Conservation (phyloP, 2,888 invertebrate genomes). For the Itoplectis maculator region DNA sequence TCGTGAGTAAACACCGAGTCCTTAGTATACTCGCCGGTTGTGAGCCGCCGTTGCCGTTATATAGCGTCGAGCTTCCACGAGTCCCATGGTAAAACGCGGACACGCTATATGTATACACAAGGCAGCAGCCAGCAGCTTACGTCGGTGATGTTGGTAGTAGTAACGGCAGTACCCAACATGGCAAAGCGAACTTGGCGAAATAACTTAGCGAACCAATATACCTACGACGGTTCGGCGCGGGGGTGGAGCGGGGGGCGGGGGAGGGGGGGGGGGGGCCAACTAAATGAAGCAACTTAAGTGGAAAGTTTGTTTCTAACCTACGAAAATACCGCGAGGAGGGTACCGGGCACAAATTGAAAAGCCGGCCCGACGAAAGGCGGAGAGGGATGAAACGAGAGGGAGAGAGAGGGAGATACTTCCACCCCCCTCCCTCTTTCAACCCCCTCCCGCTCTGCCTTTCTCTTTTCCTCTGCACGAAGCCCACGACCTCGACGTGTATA, state of each 20-base stretch:
- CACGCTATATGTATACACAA: no score
- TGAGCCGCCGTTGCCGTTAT: constrained; percentile 13
- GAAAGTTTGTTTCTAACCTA: constrained; percentile 79
- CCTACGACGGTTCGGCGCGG: constrained; percentile 52
- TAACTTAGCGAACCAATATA: constrained; percentile 79
- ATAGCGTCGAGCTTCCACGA: constrained; percentile 44
- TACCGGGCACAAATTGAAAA: constrained; percentile 76
- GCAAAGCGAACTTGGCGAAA: constrained; percentile 75
- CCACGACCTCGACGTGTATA: constrained; percentile 36
- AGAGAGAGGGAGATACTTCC: constrained; percentile 17
- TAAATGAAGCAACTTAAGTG: constrained; percentile 82
- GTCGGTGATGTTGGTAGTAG: background rate
- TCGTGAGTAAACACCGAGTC: constrained; percentile 78
- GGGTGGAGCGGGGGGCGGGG: background rate
- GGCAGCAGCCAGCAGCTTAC: no score
- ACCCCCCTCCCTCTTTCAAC: background rate
- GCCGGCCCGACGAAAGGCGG: constrained; percentile 70
- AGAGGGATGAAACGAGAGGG: background rate
- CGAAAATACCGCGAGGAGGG: constrained; percentile 75
- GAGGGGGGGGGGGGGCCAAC: constrained; percentile 67
- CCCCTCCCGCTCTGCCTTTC: background rate
- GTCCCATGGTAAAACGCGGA: constrained; percentile 68
- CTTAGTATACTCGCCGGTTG: constrained; percentile 67
- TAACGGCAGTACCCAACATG: constrained; percentile 25
- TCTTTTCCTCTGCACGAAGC: constrained; percentile 10